Percentiles rank a stretch among this genome's conserved stretches.
These are phyloP conservation scores for Rattus norvegicus DNA, from an alignment of 2,113 vertebrate genomes.

Conservation along the genomic window GRCr8 NC_086031.1:96250501-96251000, in stretches of 20 bases:
- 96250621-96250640: not conserved
- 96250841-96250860: not conserved
- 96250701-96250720: too few relatives aligned
- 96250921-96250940: not conserved
- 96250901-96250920: not conserved
- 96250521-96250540: slow-evolving; percentile 7
- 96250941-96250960: not conserved
- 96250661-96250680: not conserved
- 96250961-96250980: not conserved
- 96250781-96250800: not conserved
- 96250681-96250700: not conserved
- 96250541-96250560: slow-evolving; percentile 30
- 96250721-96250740: not conserved
- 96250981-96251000: not conserved
- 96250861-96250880: not conserved
- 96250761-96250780: not conserved
- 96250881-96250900: not conserved
- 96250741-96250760: not conserved
- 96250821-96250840: not conserved
- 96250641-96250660: not conserved
- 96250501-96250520: not conserved
- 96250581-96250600: not conserved
- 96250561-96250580: slow-evolving; percentile 35
- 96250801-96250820: not conserved
- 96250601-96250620: not conserved